phyloP scores from a whole-genome alignment of 53 echinoderm and acorn worm species.

The Henricia sp. region DNA sequence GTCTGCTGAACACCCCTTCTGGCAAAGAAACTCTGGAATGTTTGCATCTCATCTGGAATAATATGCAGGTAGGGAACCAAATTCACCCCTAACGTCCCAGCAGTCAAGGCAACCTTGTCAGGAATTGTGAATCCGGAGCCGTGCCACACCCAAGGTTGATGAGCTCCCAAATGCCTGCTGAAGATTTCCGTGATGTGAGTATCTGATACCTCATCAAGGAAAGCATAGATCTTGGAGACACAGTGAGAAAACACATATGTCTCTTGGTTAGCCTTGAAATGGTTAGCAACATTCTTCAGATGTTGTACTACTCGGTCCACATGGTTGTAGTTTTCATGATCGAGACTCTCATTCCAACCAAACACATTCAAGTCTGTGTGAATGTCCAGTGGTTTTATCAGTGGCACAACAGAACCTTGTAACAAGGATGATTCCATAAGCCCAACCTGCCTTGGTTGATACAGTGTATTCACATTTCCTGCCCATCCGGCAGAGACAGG shows the following conservation, averaged over 20 bases:
- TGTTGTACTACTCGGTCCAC: constrained; percentile 25
- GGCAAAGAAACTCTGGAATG: not conserved
- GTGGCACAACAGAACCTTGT: constrained; percentile 41
- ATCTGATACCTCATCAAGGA: not conserved
- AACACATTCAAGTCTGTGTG: not conserved
- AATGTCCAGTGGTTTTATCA: not conserved
- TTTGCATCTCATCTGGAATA: constrained; percentile 19
- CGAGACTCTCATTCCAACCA: not conserved
- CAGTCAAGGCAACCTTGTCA: constrained; percentile 44
- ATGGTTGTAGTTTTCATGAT: not conserved
- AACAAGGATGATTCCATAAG: not conserved
- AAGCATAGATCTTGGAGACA: constrained; percentile 9
- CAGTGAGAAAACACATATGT: not conserved
- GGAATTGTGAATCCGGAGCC: constrained; percentile 65
- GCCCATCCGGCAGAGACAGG: constrained; percentile 16
- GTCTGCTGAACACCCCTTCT: constrained; percentile 34
- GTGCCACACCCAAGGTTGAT: constrained; percentile 64
- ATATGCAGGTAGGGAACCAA: constrained; percentile 45
- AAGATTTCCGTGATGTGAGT: not conserved
- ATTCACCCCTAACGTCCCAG: constrained; percentile 15
- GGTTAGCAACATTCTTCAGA: constrained; percentile 20
- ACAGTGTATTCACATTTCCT: constrained; percentile 19
- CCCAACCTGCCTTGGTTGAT: constrained; percentile 13
- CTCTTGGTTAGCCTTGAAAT: not conserved
- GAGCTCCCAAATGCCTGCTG: not conserved